Evolutionary conservation across 2,113 vertebrate genomes (phyloP).

Genomic region (Oncorhynchus nerka): DNA sequence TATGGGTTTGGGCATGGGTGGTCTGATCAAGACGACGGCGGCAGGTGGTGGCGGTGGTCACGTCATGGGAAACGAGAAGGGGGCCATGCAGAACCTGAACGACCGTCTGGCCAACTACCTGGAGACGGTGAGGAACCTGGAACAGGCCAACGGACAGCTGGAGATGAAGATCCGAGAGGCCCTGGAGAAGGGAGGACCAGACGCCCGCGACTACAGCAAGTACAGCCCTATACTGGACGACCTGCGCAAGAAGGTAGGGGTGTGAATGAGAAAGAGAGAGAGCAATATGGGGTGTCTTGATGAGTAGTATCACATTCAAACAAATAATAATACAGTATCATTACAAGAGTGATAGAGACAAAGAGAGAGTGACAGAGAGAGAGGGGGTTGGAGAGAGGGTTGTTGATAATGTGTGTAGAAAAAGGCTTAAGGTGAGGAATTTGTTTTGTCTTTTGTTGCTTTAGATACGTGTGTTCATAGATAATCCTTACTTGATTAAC

Average conservation of each 20-base stretch:
- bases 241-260: constrained; percentile 78
- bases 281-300: too few species aligned
- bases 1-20: constrained; percentile 11
- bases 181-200: constrained; percentile 81
- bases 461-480: background rate
- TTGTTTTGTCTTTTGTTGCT: background rate
- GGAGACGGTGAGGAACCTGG: constrained; percentile 80
- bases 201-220: constrained; percentile 78
- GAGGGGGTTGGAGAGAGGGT: constrained; percentile 18
- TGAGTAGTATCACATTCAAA: background rate
- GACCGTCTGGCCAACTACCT: constrained; percentile 85
- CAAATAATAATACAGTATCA: too few species aligned
- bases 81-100: constrained; percentile 87
- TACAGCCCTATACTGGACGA: constrained; percentile 82
- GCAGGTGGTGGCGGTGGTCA: background rate
- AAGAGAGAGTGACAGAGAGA: background rate
- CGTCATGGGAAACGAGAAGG: constrained; percentile 72
- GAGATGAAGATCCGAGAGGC: constrained; percentile 83
- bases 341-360: background rate
- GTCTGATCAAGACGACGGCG: background rate
- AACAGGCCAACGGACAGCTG: constrained; percentile 75
- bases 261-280: background rate
- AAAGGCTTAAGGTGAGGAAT: background rate
- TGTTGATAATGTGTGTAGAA: background rate
- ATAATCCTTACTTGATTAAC: background rate